Percentiles rank a stretch among this genome's conserved stretches.
Conservation (phyloP, 2,888 invertebrate genomes). For the Coremacera marginata region DNA sequence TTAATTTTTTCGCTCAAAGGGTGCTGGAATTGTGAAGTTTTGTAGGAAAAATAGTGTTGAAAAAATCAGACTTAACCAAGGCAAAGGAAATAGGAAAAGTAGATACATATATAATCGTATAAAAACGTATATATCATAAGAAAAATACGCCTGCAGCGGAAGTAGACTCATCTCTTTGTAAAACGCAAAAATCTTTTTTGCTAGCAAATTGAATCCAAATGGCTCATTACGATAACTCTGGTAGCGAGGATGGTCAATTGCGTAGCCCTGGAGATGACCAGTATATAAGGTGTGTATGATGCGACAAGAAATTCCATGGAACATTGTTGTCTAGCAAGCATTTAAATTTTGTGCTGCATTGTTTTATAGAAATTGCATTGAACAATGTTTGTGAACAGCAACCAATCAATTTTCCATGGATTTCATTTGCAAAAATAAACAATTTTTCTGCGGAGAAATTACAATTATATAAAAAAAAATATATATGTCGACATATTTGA, state of each 20-base stretch:
- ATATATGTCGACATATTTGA: conserved; percentile 2
- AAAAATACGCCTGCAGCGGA: not conserved
- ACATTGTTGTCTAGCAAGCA: conserved; percentile 51
- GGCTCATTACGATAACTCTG: conserved; percentile 62
- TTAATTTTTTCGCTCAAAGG: not conserved
- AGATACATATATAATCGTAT: not conserved
- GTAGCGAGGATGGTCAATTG: conserved; percentile 87
- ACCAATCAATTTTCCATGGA: conserved; percentile 54
- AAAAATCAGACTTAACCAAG: conserved; percentile 12
- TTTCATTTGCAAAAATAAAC: conserved; percentile 21
- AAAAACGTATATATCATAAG: not conserved
- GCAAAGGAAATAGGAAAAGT: not conserved
- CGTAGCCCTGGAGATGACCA: conserved; percentile 76
- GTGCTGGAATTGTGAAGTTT: not conserved
- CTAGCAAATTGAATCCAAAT: conserved; percentile 11
- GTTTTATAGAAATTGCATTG: not conserved
- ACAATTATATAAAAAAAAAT: not conserved
- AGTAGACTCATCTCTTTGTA: not conserved
- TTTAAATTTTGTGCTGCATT: no score
- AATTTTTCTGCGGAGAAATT: conserved; percentile 22
- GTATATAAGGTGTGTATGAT: conserved; percentile 71
- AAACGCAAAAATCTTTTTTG: not conserved
- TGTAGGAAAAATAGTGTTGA: not conserved
- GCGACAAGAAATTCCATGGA: conserved; percentile 53
- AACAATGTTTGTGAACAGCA: not conserved